A percentile compares a stretch with the other conserved stretches of the same genome.
phyloP scores from a whole-genome alignment of 1,140 invertebrate genomes.

The Daktulosphaira vitifoliae region DNA sequence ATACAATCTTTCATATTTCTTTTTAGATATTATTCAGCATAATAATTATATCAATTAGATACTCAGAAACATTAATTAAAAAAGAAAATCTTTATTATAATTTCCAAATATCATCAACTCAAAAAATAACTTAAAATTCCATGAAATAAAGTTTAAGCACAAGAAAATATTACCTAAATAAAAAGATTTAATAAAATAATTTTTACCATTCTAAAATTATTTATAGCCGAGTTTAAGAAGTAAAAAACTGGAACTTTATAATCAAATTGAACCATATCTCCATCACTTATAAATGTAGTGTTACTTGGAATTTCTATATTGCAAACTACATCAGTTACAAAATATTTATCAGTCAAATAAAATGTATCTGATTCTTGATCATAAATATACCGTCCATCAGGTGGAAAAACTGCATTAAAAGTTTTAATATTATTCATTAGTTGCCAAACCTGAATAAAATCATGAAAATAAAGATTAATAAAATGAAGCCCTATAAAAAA shows the following conservation, averaged over 20 bases:
- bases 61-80: no score
- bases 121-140: no score
- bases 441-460: constrained; percentile 6
- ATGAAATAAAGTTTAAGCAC: no score
- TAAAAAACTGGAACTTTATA: constrained; percentile 17
- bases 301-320: constrained; percentile 18
- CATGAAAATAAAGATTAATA: background rate
- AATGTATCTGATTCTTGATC: constrained; percentile 16
- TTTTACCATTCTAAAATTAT: constrained; percentile 21
- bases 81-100: no score
- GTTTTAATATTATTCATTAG: constrained; percentile 17
- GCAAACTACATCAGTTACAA: background rate
- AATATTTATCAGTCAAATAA: constrained; percentile 13
- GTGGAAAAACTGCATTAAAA: constrained; percentile 13
- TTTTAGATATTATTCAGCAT: no score
- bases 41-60: no score
- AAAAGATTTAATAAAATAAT: background rate
- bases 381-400: constrained; percentile 20
- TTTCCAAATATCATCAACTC: no score
- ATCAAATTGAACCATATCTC: constrained; percentile 5
- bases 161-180: no score
- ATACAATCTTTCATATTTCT: no score
- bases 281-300: constrained; percentile 8
- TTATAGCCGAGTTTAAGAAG: constrained; percentile 16
- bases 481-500: no score